Conservation (phyloP, 2,797 vertebrate genomes). For the Tenualosa ilisha region DNA sequence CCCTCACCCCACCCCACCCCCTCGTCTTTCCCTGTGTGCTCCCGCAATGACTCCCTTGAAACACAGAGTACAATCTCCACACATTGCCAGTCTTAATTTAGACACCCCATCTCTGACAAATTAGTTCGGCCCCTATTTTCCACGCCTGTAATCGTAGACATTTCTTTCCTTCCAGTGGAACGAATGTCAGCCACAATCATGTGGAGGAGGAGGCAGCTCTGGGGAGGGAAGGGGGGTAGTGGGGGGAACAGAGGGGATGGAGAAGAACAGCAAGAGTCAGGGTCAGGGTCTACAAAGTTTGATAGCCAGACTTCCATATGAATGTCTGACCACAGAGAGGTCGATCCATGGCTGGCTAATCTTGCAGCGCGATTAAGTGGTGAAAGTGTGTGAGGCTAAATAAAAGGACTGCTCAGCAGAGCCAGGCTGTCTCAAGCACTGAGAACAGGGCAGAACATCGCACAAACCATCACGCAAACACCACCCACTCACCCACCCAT, state of each 20-base stretch:
- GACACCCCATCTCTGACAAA: background rate
- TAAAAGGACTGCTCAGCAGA: conserved; percentile 28
- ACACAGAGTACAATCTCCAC: background rate
- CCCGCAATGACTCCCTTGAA: background rate
- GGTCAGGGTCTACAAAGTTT: conserved; percentile 27
- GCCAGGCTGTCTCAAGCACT: background rate
- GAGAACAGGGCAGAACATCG: conserved; percentile 5
- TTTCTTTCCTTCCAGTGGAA: conserved; percentile 27
- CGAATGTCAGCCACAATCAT: background rate
- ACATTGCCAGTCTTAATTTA: background rate
- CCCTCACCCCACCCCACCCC: background rate
- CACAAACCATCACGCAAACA: background rate
- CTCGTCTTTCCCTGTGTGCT: background rate
- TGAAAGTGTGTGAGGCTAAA: conserved; percentile 35
- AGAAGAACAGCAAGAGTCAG: background rate
- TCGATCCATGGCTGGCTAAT: conserved; percentile 19
- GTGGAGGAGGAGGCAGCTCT: background rate
- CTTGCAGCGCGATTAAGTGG: conserved; percentile 1
- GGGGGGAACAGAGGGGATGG: conserved; percentile 4
- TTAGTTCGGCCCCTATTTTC: background rate
- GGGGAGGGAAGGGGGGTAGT: background rate
- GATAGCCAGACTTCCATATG: conserved; percentile 26
- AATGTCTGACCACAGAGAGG: conserved; percentile 28
- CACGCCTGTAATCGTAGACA: conserved; percentile 19
- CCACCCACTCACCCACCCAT: conserved; percentile 20